Conservation (phyloP, 2,113 vertebrate genomes). For the Amphiprion ocellaris region DNA sequence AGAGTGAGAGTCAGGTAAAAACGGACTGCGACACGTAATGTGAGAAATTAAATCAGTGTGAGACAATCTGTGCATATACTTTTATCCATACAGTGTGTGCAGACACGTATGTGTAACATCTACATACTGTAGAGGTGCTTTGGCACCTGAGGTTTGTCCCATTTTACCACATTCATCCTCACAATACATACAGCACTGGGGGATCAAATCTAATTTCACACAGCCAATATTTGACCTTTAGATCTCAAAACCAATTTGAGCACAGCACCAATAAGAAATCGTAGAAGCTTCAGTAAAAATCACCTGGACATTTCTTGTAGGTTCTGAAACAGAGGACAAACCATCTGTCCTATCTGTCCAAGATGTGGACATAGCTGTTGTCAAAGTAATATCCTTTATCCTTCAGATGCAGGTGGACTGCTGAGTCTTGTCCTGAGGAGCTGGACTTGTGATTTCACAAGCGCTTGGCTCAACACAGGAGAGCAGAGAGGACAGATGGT, state of each 20-base stretch:
- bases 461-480: no score
- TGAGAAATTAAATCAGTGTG: constrained; percentile 51
- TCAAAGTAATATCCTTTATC: no score
- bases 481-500: no score
- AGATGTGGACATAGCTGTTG: no score
- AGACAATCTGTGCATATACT: constrained; percentile 9
- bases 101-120: neutral
- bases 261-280: neutral
- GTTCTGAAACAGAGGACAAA: no score
- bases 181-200: constrained; percentile 24
- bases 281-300: no score
- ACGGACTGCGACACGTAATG: constrained; percentile 28
- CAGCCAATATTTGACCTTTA: constrained; percentile 43
- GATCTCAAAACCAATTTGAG: constrained; percentile 30
- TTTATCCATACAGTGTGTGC: constrained; percentile 6
- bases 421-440: no score
- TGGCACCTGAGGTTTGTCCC: constrained; percentile 28
- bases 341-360: no score
- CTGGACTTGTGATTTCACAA: no score
- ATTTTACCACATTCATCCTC: constrained; percentile 22
- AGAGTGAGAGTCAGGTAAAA: constrained; percentile 45
- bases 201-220: constrained; percentile 52
- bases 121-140: neutral
- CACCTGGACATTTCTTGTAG: no score
- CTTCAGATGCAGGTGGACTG: no score